Percentiles rank a stretch among this genome's conserved stretches.
Evolutionary conservation across 2,113 vertebrate genomes (phyloP).

Genomic region (Nothocercus nigrocapillus): DNA sequence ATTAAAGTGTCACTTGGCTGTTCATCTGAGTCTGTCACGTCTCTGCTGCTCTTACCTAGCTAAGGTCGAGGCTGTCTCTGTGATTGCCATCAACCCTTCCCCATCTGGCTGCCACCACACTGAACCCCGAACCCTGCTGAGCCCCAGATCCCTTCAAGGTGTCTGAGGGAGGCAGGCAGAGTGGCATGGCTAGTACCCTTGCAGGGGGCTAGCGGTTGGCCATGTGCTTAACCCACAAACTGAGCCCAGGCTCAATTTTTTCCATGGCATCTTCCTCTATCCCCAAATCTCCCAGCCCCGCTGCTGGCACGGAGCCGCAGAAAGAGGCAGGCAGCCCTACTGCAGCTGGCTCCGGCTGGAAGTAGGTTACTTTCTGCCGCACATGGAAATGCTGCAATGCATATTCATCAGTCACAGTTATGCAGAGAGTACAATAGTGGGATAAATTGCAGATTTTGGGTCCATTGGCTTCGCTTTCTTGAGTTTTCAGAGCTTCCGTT

Average conservation of each 20-base stretch:
- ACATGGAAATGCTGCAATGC: slow-evolving; percentile 53
- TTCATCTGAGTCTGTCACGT: slow-evolving; percentile 15
- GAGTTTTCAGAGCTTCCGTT: slow-evolving; percentile 22
- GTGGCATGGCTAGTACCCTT: accelerated
- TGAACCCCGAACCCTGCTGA: not conserved
- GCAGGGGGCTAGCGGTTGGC: not conserved
- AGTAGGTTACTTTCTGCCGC: slow-evolving; percentile 48
- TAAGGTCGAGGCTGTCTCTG: not conserved
- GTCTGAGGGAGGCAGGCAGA: not conserved
- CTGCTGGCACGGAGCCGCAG: not conserved
- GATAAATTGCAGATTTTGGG: slow-evolving; percentile 60
- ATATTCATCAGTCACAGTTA: slow-evolving; percentile 59
- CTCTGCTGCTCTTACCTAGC: not conserved
- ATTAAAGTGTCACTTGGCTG: slow-evolving; percentile 28
- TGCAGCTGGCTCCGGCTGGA: slow-evolving; percentile 6
- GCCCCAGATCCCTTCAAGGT: not conserved
- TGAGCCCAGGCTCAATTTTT: not conserved
- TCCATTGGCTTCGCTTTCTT: slow-evolving; percentile 3
- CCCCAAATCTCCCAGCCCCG: not conserved
- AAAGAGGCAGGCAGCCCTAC: not conserved
- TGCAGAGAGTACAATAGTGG: not conserved
- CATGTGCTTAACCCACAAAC: not conserved
- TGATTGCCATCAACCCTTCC: not conserved
- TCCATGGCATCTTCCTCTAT: not conserved
- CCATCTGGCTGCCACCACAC: not conserved